Conservation (phyloP, 2,797 vertebrate genomes). For the Cuniculus paca region DNA sequence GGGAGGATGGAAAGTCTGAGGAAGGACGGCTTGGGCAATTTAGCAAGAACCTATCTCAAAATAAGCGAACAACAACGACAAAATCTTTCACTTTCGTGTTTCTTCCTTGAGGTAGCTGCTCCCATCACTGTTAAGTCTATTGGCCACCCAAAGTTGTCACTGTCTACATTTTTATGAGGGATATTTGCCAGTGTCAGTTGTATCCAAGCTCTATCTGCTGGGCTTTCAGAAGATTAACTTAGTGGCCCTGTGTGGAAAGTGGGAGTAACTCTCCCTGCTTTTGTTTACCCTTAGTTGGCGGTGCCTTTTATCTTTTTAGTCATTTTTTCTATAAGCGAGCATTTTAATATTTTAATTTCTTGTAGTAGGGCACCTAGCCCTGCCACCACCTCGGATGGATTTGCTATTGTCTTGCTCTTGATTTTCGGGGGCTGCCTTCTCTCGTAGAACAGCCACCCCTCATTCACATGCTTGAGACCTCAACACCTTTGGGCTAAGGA, state of each 20-base stretch:
- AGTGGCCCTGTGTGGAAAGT: background rate
- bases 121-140: background rate
- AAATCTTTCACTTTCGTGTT: slow-evolving; percentile 58
- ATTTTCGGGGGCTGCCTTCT: background rate
- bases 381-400: background rate
- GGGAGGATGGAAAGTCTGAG: background rate
- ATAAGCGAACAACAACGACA: background rate
- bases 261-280: background rate
- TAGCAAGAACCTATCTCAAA: background rate
- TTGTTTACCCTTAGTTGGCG: background rate
- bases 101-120: slow-evolving; percentile 22
- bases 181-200: background rate
- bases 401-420: background rate
- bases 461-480: background rate
- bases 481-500: background rate
- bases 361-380: background rate
- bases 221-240: background rate
- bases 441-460: background rate
- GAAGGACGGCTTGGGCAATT: background rate
- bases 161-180: background rate
- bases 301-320: background rate
- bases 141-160: background rate
- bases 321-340: background rate
- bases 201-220: slow-evolving; percentile 1
- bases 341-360: slow-evolving; percentile 24